Percentiles rank a stretch among this genome's conserved stretches.
Conservation (phyloP, 2,888 invertebrate genomes). For the Hanleya hanleyi region DNA sequence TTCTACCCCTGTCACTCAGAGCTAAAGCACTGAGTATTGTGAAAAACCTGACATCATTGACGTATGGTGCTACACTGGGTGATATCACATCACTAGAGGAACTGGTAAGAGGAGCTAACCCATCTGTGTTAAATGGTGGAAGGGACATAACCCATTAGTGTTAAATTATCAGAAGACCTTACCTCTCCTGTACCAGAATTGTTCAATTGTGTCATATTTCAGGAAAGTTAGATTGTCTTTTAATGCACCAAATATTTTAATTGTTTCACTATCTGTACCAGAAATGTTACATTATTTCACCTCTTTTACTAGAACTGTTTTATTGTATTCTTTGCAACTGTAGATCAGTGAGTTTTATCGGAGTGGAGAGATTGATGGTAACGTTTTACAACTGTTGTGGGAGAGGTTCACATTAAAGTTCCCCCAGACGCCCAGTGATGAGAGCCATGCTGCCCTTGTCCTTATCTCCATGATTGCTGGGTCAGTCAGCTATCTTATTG, state of each 20-base stretch:
- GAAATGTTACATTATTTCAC: too few relatives aligned
- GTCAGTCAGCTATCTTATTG: constrained; percentile 61
- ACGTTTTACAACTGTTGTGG: constrained; percentile 82
- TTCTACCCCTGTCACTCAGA: too few relatives aligned
- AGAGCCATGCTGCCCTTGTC: constrained; percentile 84
- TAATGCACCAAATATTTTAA: too few relatives aligned
- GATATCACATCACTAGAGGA: constrained; percentile 79
- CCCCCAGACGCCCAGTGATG: constrained; percentile 81
- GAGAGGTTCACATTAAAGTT: constrained; percentile 84
- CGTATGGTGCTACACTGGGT: constrained; percentile 77
- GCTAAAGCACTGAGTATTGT: constrained; percentile 77
- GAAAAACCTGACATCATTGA: constrained; percentile 78
- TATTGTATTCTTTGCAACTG: too few relatives aligned
- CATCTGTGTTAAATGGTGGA: too few relatives aligned
- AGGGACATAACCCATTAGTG: too few relatives aligned
- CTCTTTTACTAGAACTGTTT: too few relatives aligned
- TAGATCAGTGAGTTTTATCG: constrained; percentile 79
- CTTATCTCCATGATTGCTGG: constrained; percentile 85
- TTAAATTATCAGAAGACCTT: too few relatives aligned
- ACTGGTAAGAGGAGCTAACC: constrained; percentile 75
- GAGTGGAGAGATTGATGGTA: constrained; percentile 77
- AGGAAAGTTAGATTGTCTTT: too few relatives aligned
- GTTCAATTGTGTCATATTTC: too few relatives aligned
- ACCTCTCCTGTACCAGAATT: too few relatives aligned
- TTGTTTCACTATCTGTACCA: too few relatives aligned